Evolutionary conservation across 2,888 invertebrate genomes (phyloP), one percentile per base, ranked within the genome.

Genomic region (Diarsia dahlii): DNA sequence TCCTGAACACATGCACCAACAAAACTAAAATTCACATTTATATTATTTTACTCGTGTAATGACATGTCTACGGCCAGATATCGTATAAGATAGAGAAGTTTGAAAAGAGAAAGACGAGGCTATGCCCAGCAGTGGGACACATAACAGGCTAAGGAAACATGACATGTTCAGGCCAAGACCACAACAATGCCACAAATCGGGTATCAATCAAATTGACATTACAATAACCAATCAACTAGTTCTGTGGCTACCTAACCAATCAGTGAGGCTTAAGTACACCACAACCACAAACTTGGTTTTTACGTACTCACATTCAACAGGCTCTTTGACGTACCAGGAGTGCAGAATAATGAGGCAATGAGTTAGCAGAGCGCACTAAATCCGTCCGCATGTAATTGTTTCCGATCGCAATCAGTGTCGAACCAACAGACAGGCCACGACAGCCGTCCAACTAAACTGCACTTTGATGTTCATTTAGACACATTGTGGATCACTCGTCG

Each of bases 361-460:
- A 75, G 74, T 70, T 78, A 78, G 67, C 74, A 58, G 28, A 68
- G 67, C 68, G 34, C 50, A 54, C 54, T 82, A 69, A 54, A 74
- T 70, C 82, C 45, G 52, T 50, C 60, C 28, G n/a, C 45, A 70
- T 39, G 65, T 84, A 73, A 85, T 85, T 85, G 83, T 78, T 85
- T 75, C 82, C 74, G 74, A 82, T 82, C 62, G 72, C 78, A 82
- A 81, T 85, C 78, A 82, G 50, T 77, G 71, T 66, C 78, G 65
- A 46, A 50, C 52, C 58, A 60, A 66, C 75, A 64, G 63, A 63
- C 76, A 34, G 54, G 39, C 54, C 68, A 60, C 85, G 82, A 20
- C 82, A 70, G 63, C 62, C 71, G 76, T 71, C 81, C 39, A 46
- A 67, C 74, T 63, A 39, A 65, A 50, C 71, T 78, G 65, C 78